phyloP scores from a whole-genome alignment of 2,113 vertebrate species.

The Chaenogobius annularis region DNA sequence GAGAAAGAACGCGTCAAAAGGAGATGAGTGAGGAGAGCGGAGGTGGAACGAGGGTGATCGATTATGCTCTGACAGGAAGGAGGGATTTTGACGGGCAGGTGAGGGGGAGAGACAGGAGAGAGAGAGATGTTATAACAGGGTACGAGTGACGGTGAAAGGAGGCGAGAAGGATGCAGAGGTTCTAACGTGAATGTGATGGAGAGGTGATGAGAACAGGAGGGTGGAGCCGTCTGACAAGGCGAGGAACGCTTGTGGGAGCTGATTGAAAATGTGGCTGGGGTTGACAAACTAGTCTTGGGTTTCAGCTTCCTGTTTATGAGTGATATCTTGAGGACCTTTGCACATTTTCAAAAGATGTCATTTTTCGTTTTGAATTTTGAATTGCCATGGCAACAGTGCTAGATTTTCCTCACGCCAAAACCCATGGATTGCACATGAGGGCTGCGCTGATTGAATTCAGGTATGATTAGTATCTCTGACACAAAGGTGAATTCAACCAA shows the following conservation, averaged over 20 bases:
- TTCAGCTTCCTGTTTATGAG: too few relatives aligned
- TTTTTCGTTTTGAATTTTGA: too few relatives aligned
- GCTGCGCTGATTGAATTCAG: too few relatives aligned
- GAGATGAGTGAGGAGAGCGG: neutral
- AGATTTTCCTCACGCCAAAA: too few relatives aligned
- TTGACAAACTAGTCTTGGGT: neutral
- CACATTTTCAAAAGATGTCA: too few relatives aligned
- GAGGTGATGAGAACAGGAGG: neutral
- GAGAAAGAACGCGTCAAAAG: neutral
- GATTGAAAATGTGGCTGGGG: neutral
- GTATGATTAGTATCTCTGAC: neutral
- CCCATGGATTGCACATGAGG: too few relatives aligned
- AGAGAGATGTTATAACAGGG: neutral
- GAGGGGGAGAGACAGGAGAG: neutral
- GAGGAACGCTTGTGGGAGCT: neutral
- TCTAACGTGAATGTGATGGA: neutral
- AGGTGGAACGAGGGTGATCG: neutral
- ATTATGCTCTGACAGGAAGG: neutral
- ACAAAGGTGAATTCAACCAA: neutral
- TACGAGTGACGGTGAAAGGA: neutral
- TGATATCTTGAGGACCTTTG: too few relatives aligned
- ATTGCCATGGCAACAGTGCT: too few relatives aligned
- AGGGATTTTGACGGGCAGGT: neutral
- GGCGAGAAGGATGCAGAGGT: neutral
- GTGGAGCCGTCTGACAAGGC: neutral